A percentile compares a stretch with the other conserved stretches of the same genome.
These are phyloP conservation scores for Epiblema foenella DNA, from an alignment of 2,888 invertebrate genomes.

Conservation along the genomic window DNA sequence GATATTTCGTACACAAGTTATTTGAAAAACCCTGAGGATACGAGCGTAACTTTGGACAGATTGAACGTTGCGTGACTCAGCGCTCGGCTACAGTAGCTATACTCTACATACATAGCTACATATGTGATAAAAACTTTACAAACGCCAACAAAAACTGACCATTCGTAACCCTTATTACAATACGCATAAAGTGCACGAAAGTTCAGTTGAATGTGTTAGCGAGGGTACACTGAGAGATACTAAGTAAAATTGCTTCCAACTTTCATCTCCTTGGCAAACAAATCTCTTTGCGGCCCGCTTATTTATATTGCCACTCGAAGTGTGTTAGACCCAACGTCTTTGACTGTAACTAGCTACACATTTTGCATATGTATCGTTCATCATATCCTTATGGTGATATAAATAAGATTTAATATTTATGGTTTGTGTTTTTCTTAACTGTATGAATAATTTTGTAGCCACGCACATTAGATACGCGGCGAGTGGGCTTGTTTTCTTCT, in stretches of 20 bases:
- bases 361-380: neutral
- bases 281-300: constrained; percentile 15
- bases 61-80: too few relatives aligned
- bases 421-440: neutral
- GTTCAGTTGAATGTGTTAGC: too few relatives aligned
- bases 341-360: neutral
- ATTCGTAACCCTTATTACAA: too few relatives aligned
- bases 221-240: neutral
- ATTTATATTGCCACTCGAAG: constrained; percentile 7
- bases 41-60: too few relatives aligned
- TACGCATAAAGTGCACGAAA: too few relatives aligned
- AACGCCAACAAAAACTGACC: too few relatives aligned
- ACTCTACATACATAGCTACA: too few relatives aligned
- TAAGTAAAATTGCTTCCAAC: neutral
- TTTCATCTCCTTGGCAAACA: constrained; percentile 32
- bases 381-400: neutral
- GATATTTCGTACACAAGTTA: too few relatives aligned
- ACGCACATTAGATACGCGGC: neutral
- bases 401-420: neutral
- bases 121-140: too few relatives aligned
- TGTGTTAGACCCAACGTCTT: constrained; percentile 7
- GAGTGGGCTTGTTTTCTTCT: neutral
- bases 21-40: too few relatives aligned
- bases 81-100: too few relatives aligned
- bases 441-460: neutral